Percentiles rank a stretch among this genome's conserved stretches.
These are phyloP conservation scores for Cyanoderma ruficeps DNA, from an alignment of 2,113 vertebrate species.

Conservation along the genomic window DNA sequence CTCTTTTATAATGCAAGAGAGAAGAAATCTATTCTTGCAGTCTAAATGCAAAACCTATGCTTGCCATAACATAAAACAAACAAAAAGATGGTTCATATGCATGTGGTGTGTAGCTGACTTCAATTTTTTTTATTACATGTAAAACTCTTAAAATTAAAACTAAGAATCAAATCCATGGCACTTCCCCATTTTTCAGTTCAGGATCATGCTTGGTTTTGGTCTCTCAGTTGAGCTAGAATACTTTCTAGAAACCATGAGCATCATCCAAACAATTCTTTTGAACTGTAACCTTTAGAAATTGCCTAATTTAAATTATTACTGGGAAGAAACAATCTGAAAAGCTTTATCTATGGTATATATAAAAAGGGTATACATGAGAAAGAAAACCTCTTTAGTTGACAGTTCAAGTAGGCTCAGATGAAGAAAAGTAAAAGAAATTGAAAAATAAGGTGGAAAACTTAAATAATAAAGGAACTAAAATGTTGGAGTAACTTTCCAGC, in stretches of 20 bases:
- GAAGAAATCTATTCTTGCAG: neutral
- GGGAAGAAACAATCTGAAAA: neutral
- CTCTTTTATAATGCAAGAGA: neutral
- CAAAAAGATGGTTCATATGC: neutral
- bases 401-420: neutral
- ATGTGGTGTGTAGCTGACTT: neutral
- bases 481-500: neutral
- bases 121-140: neutral
- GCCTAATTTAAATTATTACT: neutral
- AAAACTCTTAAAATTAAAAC: neutral
- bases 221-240: neutral
- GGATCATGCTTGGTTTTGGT: neutral
- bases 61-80: neutral
- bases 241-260: neutral
- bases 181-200: neutral
- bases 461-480: neutral
- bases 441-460: neutral
- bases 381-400: neutral
- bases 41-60: neutral
- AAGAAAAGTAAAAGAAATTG: neutral
- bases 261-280: neutral
- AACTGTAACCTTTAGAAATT: neutral
- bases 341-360: neutral
- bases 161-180: neutral
- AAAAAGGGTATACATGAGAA: neutral